Conservation (phyloP, 1,140 invertebrate genomes). For the Drosophila suzukii region DNA sequence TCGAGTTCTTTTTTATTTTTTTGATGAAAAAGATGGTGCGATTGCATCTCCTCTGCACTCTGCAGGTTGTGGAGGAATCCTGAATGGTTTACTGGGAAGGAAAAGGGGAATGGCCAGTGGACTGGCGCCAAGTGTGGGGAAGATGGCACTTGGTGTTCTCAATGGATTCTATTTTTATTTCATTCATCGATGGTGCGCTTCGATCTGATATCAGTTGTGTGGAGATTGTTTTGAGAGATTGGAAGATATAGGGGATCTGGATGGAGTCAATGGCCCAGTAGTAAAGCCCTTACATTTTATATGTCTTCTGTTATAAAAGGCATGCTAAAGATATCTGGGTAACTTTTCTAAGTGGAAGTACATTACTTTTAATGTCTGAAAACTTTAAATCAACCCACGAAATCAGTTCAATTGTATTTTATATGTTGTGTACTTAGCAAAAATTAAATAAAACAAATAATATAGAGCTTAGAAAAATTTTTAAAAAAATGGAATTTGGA, state of each 20-base stretch:
- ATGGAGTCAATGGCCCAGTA: background rate
- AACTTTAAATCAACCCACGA: no score
- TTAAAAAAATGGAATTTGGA: no score
- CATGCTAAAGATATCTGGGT: no score
- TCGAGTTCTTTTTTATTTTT: constrained; percentile 6
- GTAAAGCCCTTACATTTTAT: no score
- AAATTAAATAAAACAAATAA: no score
- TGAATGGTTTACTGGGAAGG: constrained; percentile 45
- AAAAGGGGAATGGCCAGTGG: constrained; percentile 7
- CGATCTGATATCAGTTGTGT: constrained; percentile 14
- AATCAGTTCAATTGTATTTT: no score
- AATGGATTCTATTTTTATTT: constrained; percentile 25
- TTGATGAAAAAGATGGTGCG: constrained; percentile 32
- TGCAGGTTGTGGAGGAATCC: constrained; percentile 32
- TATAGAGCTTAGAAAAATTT: no score
- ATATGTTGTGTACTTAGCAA: no score
- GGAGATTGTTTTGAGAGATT: constrained; percentile 1
- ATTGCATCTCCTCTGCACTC: constrained; percentile 16
- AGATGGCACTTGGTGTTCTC: background rate
- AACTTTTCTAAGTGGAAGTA: no score
- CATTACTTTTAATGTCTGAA: no score
- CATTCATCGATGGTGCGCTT: constrained; percentile 24
- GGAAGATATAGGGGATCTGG: background rate
- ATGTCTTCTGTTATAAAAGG: no score
- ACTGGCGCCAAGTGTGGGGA: constrained; percentile 30